Evolutionary conservation across 2,888 invertebrate genomes (phyloP), one percentile per base, ranked within the genome.

Genomic region (Camponotus fellah): DNA sequence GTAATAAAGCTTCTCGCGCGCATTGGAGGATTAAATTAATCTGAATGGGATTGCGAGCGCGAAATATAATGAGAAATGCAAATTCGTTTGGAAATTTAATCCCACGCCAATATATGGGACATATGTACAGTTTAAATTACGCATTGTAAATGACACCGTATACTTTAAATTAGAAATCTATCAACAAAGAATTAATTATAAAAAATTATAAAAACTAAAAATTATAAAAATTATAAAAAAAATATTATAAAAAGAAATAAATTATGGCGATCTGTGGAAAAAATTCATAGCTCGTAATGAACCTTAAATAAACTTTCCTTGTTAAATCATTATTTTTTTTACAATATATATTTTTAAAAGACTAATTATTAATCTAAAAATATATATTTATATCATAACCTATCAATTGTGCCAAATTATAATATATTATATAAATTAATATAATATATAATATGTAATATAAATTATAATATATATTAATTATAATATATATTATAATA

Each of bases 21-120:
- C 58, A 68, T 53, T 9, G n/a, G 2, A 56, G 43, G 17, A 34
- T 34, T 34, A 46, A n/a, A 37, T 26, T 12, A 26, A 46, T 49
- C 5, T n/a, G 26, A 68, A 77, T 56, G 26, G 17, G 40, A 81
- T 80, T 62, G 26, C 49, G 43, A 40, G 21, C 43, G 21, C 9
- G 64, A 53, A 26, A 26, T 26, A 43, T 53, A 80, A 80, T 49
- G 43, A 64, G 76, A 82, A 60, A 79, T 76, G 65, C 49, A 76
- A 84, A 87, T 72, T 76, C 12, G 26, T 26, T 32, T 56, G 53
- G 12, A 4, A 6, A 26, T 53, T 37, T 75, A 40, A 72, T 64
- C 37, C 26, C 26, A 26, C 26, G 26, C 26, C 26, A 26, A 12
- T 4, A 43, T 43, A 3, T 12, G 43, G 3, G 43, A 12, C 12